phyloP scores from a whole-genome alignment of 2,888 invertebrate species.

The Camponotus fellah region DNA sequence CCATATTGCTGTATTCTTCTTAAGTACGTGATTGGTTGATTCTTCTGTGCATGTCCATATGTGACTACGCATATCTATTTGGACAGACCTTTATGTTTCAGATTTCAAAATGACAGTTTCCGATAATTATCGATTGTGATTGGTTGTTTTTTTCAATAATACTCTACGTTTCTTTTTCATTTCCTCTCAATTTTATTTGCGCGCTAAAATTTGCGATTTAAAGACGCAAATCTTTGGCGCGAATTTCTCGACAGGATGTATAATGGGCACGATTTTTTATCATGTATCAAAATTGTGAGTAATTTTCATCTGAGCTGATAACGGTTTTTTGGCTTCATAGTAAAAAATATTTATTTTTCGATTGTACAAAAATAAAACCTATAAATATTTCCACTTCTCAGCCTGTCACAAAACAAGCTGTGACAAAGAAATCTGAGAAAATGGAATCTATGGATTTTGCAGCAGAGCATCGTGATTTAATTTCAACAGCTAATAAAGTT shows the following conservation, averaged over 20 bases:
- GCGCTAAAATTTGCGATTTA: conserved; percentile 32
- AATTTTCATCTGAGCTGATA: not conserved
- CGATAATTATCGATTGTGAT: not conserved
- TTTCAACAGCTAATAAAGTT: conserved; percentile 70
- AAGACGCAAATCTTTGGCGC: not conserved
- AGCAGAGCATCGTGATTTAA: conserved; percentile 66
- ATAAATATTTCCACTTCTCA: conserved; percentile 34
- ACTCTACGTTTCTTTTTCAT: not conserved
- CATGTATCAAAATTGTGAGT: conserved; percentile 71
- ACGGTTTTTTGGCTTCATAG: not conserved
- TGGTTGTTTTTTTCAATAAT: not conserved
- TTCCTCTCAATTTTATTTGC: not conserved
- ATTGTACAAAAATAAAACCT: not conserved
- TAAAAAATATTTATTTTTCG: not conserved
- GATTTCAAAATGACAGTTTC: not conserved
- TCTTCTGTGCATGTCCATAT: not conserved
- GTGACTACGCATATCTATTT: not conserved
- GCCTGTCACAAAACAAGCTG: conserved; percentile 49
- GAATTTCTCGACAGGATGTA: conserved; percentile 45
- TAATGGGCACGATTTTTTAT: conserved; percentile 53
- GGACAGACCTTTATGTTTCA: not conserved
- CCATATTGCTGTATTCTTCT: not conserved
- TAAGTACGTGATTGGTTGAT: not conserved
- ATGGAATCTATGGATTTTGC: conserved; percentile 35
- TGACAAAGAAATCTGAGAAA: conserved; percentile 15